Conservation (phyloP, 30 jellyfish, hydroid and myxozoan species). For the Morbakka virulenta region DNA sequence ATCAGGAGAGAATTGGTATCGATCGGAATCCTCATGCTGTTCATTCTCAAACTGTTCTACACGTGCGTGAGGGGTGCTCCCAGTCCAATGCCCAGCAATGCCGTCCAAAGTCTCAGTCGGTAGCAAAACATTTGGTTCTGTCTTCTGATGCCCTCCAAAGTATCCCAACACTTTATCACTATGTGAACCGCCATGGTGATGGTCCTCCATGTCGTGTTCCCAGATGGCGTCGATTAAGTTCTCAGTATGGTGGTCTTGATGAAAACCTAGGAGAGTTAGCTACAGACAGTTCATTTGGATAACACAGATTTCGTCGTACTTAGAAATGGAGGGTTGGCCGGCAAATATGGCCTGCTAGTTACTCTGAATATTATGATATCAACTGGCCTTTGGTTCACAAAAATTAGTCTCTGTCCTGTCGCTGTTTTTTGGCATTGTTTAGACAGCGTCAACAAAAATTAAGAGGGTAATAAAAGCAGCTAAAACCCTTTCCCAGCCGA, state of each 20-base stretch:
- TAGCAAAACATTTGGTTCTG: slow-evolving; percentile 62
- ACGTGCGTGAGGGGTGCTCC: slow-evolving; percentile 57
- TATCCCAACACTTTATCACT: slow-evolving; percentile 55
- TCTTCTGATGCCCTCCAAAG: slow-evolving; percentile 74
- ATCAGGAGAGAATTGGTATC: slow-evolving; percentile 42
- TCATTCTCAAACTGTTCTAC: not conserved
- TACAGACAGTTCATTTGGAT: not conserved
- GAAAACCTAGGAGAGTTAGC: not conserved
- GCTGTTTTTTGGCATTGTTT: no score
- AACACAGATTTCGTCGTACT: not conserved
- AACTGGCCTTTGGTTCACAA: no score
- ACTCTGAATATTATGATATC: no score
- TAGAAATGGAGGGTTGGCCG: no score
- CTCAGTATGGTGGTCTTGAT: slow-evolving; percentile 74
- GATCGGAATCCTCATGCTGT: slow-evolving; percentile 32
- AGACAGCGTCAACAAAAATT: no score
- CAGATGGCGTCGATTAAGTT: slow-evolving; percentile 70
- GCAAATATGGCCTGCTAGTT: no score
- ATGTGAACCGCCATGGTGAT: slow-evolving; percentile 63
- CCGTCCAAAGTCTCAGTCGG: slow-evolving; percentile 98
- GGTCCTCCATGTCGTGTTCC: slow-evolving; percentile 82
- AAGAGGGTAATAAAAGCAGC: no score
- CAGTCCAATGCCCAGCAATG: slow-evolving; percentile 82
- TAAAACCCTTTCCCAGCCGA: no score
- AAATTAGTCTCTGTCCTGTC: no score